These are phyloP conservation scores for Magallana nippona DNA, from an alignment of 2,888 invertebrate genomes.

Conservation along the genomic window DNA sequence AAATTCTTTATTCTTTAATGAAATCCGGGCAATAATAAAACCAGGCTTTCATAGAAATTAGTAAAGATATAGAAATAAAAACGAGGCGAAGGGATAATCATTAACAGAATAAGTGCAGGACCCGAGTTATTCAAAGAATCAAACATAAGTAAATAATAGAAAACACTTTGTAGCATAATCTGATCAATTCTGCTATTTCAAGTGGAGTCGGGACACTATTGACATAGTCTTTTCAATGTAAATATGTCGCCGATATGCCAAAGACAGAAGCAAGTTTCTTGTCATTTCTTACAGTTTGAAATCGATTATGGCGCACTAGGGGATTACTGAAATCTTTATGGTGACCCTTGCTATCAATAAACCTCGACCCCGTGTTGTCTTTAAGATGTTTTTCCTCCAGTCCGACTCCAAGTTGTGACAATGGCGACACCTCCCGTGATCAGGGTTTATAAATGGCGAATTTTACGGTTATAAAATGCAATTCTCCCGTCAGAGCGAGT, in stretches of 20 bases:
- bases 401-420: slow-evolving; percentile 36
- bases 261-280: slow-evolving; percentile 33
- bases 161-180: slow-evolving; percentile 25
- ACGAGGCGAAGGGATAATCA: not conserved
- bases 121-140: slow-evolving; percentile 10
- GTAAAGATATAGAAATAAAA: slow-evolving; percentile 8
- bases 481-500: not conserved
- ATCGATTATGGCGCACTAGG: slow-evolving; percentile 43
- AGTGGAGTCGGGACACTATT: slow-evolving; percentile 26
- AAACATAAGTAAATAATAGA: slow-evolving; percentile 33
- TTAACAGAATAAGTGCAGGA: slow-evolving; percentile 13
- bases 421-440: slow-evolving; percentile 43
- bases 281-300: slow-evolving; percentile 35
- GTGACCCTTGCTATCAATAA: slow-evolving; percentile 37
- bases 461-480: slow-evolving; percentile 26
- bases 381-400: slow-evolving; percentile 36
- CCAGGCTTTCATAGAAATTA: slow-evolving; percentile 7
- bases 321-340: slow-evolving; percentile 44
- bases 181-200: slow-evolving; percentile 25
- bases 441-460: slow-evolving; percentile 20
- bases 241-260: slow-evolving; percentile 33
- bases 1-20: slow-evolving; percentile 16
- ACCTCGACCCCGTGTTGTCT: slow-evolving; percentile 38
- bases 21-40: slow-evolving; percentile 1
- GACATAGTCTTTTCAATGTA: slow-evolving; percentile 9